Evolutionary conservation across 2,113 vertebrate genomes (phyloP).

Genomic region (Laterallus jamaicensis): DNA sequence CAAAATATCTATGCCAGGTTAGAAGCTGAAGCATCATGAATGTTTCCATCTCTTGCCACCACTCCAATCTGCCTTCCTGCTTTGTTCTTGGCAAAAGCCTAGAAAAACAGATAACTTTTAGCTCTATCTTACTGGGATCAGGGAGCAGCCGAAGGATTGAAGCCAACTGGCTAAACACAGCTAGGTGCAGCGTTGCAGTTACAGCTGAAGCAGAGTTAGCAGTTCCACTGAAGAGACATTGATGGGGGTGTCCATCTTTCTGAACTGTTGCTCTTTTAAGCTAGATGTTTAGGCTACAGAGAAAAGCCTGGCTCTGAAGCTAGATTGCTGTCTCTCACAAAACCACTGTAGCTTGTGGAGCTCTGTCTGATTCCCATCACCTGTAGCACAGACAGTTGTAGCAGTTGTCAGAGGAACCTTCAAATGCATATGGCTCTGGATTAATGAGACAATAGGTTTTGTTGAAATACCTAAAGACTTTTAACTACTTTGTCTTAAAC

Average conservation of each 20-base stretch:
- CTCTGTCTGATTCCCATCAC: not conserved
- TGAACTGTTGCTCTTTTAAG: not conserved
- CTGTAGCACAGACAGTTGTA: not conserved
- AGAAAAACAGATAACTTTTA: not conserved
- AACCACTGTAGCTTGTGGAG: fast-evolving
- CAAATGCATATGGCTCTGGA: not conserved
- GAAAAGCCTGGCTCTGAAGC: not conserved
- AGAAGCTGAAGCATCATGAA: not conserved
- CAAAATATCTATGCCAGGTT: not conserved
- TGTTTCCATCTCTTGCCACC: not conserved
- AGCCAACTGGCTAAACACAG: not conserved
- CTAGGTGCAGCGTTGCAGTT: not conserved
- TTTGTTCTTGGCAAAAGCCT: not conserved
- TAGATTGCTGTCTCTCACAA: not conserved
- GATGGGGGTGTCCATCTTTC: not conserved
- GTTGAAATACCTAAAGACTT: not conserved
- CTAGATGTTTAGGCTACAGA: not conserved
- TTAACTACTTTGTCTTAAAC: not conserved
- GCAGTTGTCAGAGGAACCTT: not conserved
- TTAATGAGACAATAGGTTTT: not conserved
- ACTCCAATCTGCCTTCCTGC: not conserved
- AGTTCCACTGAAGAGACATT: fast-evolving
- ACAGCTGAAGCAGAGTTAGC: not conserved
- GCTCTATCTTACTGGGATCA: too few species aligned
- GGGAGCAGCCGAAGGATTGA: not conserved